Evolutionary conservation across 2,113 vertebrate species (phyloP).

Genomic region (Bambusicola thoracicus): DNA sequence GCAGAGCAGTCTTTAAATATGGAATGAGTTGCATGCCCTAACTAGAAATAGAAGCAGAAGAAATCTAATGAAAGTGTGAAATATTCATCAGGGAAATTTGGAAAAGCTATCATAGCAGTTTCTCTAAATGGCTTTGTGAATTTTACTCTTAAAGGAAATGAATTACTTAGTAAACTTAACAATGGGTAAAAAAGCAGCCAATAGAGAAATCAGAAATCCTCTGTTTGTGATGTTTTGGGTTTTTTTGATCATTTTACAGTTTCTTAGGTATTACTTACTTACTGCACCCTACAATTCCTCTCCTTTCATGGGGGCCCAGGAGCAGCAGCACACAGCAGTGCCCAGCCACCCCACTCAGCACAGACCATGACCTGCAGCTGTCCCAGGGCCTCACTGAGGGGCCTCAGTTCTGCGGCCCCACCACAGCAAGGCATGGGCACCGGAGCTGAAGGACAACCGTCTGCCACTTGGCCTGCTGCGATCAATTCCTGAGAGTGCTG

Average conservation of each 20-base stretch:
- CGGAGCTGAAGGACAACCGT: background rate
- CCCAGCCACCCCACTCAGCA: background rate
- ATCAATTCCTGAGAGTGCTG: background rate
- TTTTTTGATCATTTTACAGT: rapidly evolving
- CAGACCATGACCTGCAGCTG: background rate
- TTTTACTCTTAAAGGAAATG: constrained; percentile 51
- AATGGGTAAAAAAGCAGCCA: constrained; percentile 32
- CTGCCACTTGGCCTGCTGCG: background rate
- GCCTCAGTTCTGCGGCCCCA: background rate
- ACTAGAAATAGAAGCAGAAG: constrained; percentile 33
- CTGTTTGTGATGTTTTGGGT: background rate
- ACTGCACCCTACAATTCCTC: background rate
- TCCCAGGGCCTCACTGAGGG: background rate
- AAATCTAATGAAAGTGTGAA: constrained; percentile 21
- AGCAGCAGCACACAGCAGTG: background rate
- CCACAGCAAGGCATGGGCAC: background rate
- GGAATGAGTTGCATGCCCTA: constrained; percentile 41
- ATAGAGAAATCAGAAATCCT: constrained; percentile 8
- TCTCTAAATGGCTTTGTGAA: constrained; percentile 64
- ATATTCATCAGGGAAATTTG: constrained; percentile 55
- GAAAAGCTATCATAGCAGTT: constrained; percentile 63
- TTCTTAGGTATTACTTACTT: background rate
- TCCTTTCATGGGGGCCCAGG: background rate
- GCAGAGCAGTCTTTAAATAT: constrained; percentile 30
- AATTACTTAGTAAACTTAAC: constrained; percentile 48